A percentile compares a stretch with the other conserved stretches of the same genome.
phyloP scores from a whole-genome alignment of 2,113 vertebrate species.

The Odocoileus hemionus region DNA sequence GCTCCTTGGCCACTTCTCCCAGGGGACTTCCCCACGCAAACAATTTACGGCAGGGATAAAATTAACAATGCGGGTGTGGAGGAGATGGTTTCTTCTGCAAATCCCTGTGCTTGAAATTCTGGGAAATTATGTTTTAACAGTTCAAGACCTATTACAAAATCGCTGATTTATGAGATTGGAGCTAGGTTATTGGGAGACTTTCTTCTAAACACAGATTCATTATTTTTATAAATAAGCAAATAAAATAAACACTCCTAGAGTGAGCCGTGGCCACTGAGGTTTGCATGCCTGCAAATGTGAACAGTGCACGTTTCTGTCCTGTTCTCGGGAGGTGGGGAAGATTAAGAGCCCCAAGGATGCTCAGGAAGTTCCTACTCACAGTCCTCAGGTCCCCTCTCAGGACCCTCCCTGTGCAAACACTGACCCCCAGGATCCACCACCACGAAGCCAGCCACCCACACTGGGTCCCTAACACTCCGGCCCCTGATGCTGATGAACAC shows the following conservation, averaged over 20 bases:
- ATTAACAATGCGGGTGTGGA: not conserved
- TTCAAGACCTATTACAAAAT: constrained; percentile 36
- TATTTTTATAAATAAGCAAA: not conserved
- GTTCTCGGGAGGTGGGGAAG: not conserved
- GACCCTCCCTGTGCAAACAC: not conserved
- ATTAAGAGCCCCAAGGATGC: not conserved
- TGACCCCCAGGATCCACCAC: not conserved
- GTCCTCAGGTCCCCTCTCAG: not conserved
- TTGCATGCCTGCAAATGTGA: not conserved
- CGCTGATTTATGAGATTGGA: not conserved
- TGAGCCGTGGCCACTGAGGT: not conserved
- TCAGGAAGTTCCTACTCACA: rapidly evolving
- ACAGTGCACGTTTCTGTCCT: not conserved
- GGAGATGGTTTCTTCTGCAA: constrained; percentile 26
- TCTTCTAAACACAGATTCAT: constrained; percentile 25
- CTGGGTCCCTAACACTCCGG: not conserved
- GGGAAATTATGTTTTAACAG: constrained; percentile 53
- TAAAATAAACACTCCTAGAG: not conserved
- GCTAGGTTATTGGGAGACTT: not conserved
- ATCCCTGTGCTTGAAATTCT: constrained; percentile 48
- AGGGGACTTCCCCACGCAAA: constrained; percentile 34
- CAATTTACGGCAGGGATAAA: constrained; percentile 46
- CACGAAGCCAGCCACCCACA: not conserved
- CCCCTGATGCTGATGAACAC: not conserved
- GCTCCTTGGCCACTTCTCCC: not conserved